Percentiles rank a stretch among this genome's conserved stretches.
Conservation (phyloP, 2,113 vertebrate species). For the Carlito syrichta region DNA sequence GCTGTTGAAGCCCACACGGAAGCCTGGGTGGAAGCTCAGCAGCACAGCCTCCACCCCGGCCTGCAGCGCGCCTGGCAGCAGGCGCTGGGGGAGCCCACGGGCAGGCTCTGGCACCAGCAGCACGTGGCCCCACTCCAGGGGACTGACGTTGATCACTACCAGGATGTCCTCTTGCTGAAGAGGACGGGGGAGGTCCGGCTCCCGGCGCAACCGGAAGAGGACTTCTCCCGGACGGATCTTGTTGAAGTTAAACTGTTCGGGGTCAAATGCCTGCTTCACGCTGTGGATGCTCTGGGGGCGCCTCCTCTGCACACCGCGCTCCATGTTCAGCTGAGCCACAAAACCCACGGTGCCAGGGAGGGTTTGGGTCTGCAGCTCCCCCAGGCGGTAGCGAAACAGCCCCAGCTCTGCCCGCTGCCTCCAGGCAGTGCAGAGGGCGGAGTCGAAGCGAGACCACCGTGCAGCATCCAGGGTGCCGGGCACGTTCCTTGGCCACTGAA, state of each 20-base stretch:
- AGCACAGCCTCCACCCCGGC: constrained; percentile 86
- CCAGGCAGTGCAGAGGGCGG: constrained; percentile 83
- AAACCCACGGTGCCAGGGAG: constrained; percentile 84
- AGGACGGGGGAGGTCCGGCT: accelerated
- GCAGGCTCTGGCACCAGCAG: constrained; percentile 89
- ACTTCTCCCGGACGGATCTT: constrained; percentile 86
- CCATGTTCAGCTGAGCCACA: constrained; percentile 91
- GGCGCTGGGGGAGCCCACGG: constrained; percentile 84
- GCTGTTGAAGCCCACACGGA: constrained; percentile 94
- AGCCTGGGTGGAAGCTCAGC: constrained; percentile 88
- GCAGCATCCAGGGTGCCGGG: background rate
- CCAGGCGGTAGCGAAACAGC: constrained; percentile 89
- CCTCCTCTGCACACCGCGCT: constrained; percentile 86
- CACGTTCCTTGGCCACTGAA: constrained; percentile 64
- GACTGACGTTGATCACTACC: constrained; percentile 91
- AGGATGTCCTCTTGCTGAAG: constrained; percentile 63
- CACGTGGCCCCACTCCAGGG: constrained; percentile 91
- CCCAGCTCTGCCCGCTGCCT: constrained; percentile 84
- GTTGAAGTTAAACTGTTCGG: constrained; percentile 89
- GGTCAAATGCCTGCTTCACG: constrained; percentile 87
- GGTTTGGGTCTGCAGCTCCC: constrained; percentile 83
- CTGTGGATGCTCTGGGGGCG: constrained; percentile 88
- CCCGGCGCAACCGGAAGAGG: constrained; percentile 84
- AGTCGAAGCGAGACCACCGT: constrained; percentile 84
- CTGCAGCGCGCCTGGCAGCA: constrained; percentile 79